These are phyloP conservation scores for Toxotes jaculatrix DNA, from an alignment of 2,113 vertebrate genomes.

Conservation along the genomic window DNA sequence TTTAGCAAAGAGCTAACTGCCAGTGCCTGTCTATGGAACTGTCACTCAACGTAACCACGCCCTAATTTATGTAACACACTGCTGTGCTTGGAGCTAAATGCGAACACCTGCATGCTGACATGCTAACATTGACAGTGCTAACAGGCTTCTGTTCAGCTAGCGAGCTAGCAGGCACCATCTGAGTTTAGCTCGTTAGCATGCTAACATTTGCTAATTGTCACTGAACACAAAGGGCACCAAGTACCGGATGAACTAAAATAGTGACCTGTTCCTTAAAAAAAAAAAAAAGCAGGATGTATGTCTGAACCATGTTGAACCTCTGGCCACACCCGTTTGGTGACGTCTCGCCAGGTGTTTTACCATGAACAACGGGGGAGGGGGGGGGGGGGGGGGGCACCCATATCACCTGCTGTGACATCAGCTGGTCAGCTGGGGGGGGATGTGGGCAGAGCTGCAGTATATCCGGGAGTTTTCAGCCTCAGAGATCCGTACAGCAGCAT, in stretches of 20 bases:
- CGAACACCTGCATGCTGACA: not conserved
- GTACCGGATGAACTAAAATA: too few relatives aligned
- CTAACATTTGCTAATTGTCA: not conserved
- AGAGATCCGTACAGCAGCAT: too few relatives aligned
- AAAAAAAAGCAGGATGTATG: not conserved
- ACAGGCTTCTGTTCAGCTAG: not conserved
- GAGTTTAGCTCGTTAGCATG: not conserved
- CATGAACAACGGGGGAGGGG: not conserved
- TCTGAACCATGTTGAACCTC: too few relatives aligned
- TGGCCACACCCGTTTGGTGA: not conserved
- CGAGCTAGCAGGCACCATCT: not conserved
- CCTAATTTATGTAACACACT: not conserved
- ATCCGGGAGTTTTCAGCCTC: not conserved
- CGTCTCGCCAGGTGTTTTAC: not conserved
- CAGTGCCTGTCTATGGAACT: too few relatives aligned
- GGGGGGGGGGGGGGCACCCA: not conserved
- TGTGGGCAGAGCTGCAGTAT: not conserved
- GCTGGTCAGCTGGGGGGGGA: not conserved
- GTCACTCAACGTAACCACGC: too few relatives aligned
- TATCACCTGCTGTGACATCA: not conserved
- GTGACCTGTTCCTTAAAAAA: too few relatives aligned
- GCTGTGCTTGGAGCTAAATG: not conserved
- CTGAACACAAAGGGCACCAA: not conserved
- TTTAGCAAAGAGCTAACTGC: too few relatives aligned
- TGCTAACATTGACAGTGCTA: too few relatives aligned